A percentile compares a stretch with the other conserved stretches of the same genome.
Evolutionary conservation across 23 tunicate genomes (phyloP).

Genomic region (Botrylloides violaceus): DNA sequence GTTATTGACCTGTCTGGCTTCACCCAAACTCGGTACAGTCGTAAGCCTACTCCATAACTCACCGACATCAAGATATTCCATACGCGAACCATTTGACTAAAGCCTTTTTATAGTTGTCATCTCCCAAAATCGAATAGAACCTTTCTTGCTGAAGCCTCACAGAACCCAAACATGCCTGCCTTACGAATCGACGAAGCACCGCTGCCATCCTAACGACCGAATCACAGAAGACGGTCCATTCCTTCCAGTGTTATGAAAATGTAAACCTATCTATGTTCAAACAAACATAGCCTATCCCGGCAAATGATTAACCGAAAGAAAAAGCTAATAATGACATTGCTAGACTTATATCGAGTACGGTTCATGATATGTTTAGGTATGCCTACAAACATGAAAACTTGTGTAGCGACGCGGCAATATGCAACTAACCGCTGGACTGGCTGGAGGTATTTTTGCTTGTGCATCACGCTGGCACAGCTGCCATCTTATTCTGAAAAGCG

Average conservation of each 20-base stretch:
- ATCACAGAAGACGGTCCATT: too few relatives aligned
- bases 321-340: neutral
- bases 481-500: too few relatives aligned
- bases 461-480: too few relatives aligned
- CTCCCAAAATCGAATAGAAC: neutral
- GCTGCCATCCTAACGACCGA: neutral
- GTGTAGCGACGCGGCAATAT: too few relatives aligned
- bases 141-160: neutral
- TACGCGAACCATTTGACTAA: conserved; percentile 32
- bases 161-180: neutral
- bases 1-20: neutral
- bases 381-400: too few relatives aligned
- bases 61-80: conserved; percentile 62
- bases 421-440: too few relatives aligned
- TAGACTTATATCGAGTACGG: neutral
- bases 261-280: too few relatives aligned
- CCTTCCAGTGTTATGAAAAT: too few relatives aligned
- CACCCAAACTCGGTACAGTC: neutral
- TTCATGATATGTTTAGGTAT: neutral
- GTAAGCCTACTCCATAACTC: neutral
- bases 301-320: neutral
- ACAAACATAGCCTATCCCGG: too few relatives aligned
- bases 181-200: neutral
- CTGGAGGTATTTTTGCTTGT: too few relatives aligned
- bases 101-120: conserved; percentile 27